Percentiles rank a stretch among this genome's conserved stretches.
These are phyloP conservation scores for Nebria brevicollis DNA, from an alignment of 2,888 invertebrate genomes.

Conservation along the genomic window DNA sequence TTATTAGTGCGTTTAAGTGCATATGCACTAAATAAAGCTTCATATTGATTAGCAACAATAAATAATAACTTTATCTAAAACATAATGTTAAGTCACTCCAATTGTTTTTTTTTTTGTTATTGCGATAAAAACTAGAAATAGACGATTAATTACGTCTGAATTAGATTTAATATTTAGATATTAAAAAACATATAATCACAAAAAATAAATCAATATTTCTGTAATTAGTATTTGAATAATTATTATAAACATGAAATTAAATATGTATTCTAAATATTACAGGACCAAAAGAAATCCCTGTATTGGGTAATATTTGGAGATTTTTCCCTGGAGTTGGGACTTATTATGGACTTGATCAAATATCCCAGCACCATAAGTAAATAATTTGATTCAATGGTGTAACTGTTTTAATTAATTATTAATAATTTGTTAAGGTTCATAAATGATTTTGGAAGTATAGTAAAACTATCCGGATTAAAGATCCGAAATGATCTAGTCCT, in stretches of 20 bases:
- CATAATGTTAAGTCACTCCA: too few species aligned
- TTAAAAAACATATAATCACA: too few species aligned
- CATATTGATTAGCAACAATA: neutral
- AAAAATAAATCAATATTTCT: too few species aligned
- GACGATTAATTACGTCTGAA: too few species aligned
- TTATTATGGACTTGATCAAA: constrained; percentile 50
- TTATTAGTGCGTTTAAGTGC: neutral
- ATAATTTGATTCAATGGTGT: neutral
- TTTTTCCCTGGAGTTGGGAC: constrained; percentile 55
- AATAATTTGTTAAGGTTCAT: constrained; percentile 48
- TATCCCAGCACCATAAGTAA: constrained; percentile 48
- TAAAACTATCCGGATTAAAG: constrained; percentile 50
- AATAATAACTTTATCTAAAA: neutral
- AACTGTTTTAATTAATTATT: neutral
- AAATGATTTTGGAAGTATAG: constrained; percentile 61
- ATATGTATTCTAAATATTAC: neutral
- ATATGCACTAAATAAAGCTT: neutral
- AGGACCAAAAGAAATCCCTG: constrained; percentile 55
- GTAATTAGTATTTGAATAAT: too few species aligned
- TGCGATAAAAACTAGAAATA: too few species aligned
- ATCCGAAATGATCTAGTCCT: constrained; percentile 53
- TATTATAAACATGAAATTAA: too few species aligned
- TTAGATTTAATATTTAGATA: too few species aligned
- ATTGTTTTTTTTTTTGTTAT: neutral
- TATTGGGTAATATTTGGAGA: constrained; percentile 56